Percentiles rank a stretch among this genome's conserved stretches.
phyloP scores from a whole-genome alignment of 2,113 vertebrate genomes.

The Hippocampus abdominalis region DNA sequence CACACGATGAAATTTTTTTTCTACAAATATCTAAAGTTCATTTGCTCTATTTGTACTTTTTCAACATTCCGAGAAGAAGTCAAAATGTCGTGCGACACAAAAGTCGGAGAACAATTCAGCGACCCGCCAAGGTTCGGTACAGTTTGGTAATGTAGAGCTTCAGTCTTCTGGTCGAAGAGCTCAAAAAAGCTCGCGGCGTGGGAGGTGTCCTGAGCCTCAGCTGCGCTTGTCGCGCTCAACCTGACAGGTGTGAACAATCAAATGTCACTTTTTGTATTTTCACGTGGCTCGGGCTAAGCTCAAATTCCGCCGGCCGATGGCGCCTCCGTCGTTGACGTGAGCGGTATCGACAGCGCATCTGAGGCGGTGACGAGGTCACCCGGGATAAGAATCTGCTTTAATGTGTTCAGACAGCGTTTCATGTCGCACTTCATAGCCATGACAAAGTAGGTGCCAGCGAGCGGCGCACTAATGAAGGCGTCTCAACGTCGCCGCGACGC shows the following conservation, averaged over 20 bases:
- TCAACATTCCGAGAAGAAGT: too few relatives aligned
- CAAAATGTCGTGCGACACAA: too few relatives aligned
- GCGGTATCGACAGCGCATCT: background rate
- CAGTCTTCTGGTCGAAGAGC: too few relatives aligned
- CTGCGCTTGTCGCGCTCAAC: background rate
- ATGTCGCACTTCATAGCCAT: background rate
- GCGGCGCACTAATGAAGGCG: background rate
- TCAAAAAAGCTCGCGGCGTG: background rate
- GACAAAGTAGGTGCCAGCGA: background rate
- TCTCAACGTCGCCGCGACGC: background rate
- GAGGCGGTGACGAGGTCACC: background rate
- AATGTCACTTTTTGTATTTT: background rate
- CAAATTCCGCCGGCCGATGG: background rate
- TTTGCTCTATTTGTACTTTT: too few relatives aligned
- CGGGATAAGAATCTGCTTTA: background rate
- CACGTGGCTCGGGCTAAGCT: background rate
- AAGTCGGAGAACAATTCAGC: too few relatives aligned
- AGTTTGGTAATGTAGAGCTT: too few relatives aligned
- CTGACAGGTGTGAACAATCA: background rate
- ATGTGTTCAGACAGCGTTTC: constrained; percentile 1
- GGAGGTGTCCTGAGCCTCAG: background rate
- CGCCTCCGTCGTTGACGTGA: background rate
- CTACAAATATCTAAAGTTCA: too few relatives aligned
- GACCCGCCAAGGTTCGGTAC: too few relatives aligned
- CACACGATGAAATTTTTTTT: too few relatives aligned